Evolutionary conservation across 1,140 invertebrate species (phyloP).

Genomic region (Apolygus lucorum): DNA sequence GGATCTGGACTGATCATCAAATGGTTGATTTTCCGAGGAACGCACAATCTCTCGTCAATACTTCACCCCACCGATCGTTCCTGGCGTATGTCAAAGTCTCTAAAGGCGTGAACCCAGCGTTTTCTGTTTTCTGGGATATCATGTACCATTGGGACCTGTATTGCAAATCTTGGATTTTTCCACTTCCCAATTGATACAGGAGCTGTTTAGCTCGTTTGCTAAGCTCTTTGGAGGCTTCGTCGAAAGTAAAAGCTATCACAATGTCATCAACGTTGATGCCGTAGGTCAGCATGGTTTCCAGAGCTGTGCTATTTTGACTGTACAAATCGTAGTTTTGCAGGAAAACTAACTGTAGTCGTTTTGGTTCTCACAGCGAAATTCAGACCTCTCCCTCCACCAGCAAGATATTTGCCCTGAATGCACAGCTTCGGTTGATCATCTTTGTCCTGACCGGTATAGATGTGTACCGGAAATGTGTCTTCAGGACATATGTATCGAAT

Average conservation of each 20-base stretch:
- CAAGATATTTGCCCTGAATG: slow-evolving; percentile 41
- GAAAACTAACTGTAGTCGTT: slow-evolving; percentile 29
- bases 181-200: slow-evolving; percentile 40
- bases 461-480: slow-evolving; percentile 41
- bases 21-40: slow-evolving; percentile 34
- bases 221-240: slow-evolving; percentile 36
- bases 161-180: slow-evolving; percentile 47
- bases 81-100: slow-evolving; percentile 42
- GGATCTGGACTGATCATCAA: slow-evolving; percentile 38
- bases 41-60: slow-evolving; percentile 35
- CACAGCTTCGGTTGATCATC: slow-evolving; percentile 43
- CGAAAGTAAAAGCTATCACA: slow-evolving; percentile 36
- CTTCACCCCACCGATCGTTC: slow-evolving; percentile 35
- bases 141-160: slow-evolving; percentile 51
- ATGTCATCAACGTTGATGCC: slow-evolving; percentile 32
- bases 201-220: slow-evolving; percentile 33
- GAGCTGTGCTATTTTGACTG: slow-evolving; percentile 31
- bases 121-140: slow-evolving; percentile 47
- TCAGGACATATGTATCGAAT: slow-evolving; percentile 38
- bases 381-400: slow-evolving; percentile 34
- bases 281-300: slow-evolving; percentile 33
- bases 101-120: slow-evolving; percentile 43
- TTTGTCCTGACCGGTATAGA: slow-evolving; percentile 44
- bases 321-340: slow-evolving; percentile 36
- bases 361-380: slow-evolving; percentile 34